A percentile compares a stretch with the other conserved stretches of the same genome.
phyloP scores from a whole-genome alignment of 2,888 invertebrate genomes.

The Thera britannica region DNA sequence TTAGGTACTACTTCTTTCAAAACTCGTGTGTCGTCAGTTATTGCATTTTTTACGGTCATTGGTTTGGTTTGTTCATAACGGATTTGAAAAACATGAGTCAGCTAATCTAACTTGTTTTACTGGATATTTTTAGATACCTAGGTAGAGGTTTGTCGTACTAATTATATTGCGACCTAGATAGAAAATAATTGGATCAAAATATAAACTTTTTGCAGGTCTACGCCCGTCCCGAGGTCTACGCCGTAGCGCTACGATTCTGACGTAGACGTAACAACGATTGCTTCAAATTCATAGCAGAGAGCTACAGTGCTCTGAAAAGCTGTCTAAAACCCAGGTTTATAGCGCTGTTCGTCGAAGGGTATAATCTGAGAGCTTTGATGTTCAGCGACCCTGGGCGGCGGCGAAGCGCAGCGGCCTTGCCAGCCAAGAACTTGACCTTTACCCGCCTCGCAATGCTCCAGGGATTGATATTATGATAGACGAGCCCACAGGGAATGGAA shows the following conservation, averaged over 20 bases:
- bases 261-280: neutral
- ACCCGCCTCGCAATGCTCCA: conserved; percentile 40
- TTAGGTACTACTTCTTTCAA: neutral
- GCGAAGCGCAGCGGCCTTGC: conserved; percentile 56
- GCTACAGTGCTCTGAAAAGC: conserved; percentile 22
- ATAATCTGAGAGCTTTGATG: conserved; percentile 77
- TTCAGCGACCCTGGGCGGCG: conserved; percentile 72
- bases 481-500: conserved; percentile 20
- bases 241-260: conserved; percentile 13
- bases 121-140: too few species aligned
- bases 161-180: neutral
- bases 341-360: conserved; percentile 66
- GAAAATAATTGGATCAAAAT: neutral
- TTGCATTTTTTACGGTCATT: neutral
- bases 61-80: neutral
- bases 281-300: neutral
- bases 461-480: conserved; percentile 24
- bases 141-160: too few species aligned
- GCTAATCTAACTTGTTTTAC: neutral
- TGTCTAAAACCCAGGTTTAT: conserved; percentile 50
- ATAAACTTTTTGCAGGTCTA: neutral
- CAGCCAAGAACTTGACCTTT: conserved; percentile 75
- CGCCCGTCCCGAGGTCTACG: conserved; percentile 2
- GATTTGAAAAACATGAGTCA: neutral
- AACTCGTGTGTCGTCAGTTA: neutral